Percentiles rank a stretch among this genome's conserved stretches.
phyloP scores from a whole-genome alignment of 2,113 vertebrate species.

The Eulacestoma nigropectus region DNA sequence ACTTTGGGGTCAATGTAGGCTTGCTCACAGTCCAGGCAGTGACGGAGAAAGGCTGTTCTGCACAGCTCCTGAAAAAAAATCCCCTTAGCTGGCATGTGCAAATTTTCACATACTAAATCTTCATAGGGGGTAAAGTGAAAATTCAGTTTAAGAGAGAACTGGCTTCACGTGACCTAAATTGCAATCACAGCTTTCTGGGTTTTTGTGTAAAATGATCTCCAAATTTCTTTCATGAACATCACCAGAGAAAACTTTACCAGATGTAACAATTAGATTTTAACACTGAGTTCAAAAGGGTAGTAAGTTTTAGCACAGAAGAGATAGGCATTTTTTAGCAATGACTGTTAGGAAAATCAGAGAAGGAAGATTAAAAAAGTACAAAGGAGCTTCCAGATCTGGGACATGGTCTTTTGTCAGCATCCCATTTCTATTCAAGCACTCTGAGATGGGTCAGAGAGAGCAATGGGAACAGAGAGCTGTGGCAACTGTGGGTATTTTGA shows the following conservation, averaged over 20 bases:
- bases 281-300: not conserved
- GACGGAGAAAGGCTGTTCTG: not conserved
- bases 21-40: not conserved
- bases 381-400: not conserved
- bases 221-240: not conserved
- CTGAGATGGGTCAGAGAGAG: not conserved
- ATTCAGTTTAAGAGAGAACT: not conserved
- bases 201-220: not conserved
- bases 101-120: not conserved
- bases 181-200: not conserved
- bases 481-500: not conserved
- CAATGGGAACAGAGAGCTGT: not conserved
- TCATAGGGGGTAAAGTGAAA: not conserved
- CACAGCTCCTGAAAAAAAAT: not conserved
- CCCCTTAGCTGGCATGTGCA: not conserved
- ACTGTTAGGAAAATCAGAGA: not conserved
- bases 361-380: not conserved
- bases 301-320: not conserved
- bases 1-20: not conserved
- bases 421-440: not conserved
- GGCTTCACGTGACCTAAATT: not conserved
- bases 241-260: not conserved
- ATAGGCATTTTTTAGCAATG: not conserved
- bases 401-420: not conserved
- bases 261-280: not conserved